Evolutionary conservation across 2,113 vertebrate species (phyloP).

Genomic region (Andinoacara biseriatus): DNA sequence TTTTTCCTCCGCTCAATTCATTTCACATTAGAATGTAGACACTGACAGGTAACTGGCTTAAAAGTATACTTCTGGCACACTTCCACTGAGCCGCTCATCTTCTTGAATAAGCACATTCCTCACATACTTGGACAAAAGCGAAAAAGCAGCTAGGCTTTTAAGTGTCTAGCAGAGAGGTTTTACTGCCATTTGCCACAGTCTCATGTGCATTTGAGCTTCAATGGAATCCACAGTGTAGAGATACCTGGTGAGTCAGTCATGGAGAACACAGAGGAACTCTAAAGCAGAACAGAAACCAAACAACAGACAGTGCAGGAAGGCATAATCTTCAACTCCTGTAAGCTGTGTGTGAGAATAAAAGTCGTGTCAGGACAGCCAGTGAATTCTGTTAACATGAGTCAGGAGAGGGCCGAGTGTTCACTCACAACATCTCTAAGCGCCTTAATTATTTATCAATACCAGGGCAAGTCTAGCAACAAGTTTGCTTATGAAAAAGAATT

Average conservation of each 20-base stretch:
- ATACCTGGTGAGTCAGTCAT: slow-evolving; percentile 61
- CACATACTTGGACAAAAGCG: slow-evolving; percentile 58
- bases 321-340: neutral
- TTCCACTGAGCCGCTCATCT: slow-evolving; percentile 14
- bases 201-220: slow-evolving; percentile 20
- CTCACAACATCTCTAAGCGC: neutral
- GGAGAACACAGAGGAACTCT: slow-evolving; percentile 61
- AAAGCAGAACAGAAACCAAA: slow-evolving; percentile 75
- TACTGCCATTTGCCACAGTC: slow-evolving; percentile 21
- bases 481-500: neutral
- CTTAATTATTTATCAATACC: neutral
- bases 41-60: neutral
- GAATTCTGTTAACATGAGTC: neutral
- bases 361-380: neutral
- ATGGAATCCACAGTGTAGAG: slow-evolving; percentile 16
- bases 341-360: neutral
- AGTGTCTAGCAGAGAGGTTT: slow-evolving; percentile 27
- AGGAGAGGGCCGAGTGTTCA: neutral
- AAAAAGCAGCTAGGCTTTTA: slow-evolving; percentile 53
- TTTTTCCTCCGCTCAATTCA: neutral
- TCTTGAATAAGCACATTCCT: slow-evolving; percentile 54
- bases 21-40: neutral
- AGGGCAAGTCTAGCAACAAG: neutral
- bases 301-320: slow-evolving; percentile 3
- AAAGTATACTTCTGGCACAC: neutral